Conservation (phyloP, 2,888 invertebrate genomes). For the Mystacides longicornis region DNA sequence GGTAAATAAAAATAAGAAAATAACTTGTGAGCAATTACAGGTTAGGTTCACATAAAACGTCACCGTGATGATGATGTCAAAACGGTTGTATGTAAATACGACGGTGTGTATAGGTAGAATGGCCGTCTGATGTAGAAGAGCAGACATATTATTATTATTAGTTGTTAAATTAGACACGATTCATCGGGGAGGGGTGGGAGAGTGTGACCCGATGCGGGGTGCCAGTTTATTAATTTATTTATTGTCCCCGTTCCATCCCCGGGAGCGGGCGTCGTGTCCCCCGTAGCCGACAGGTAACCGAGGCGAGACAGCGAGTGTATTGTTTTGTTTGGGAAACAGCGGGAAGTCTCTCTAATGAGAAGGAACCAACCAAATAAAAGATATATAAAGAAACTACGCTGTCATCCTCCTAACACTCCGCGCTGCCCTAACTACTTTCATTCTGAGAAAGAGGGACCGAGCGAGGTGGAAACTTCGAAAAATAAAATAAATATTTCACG, state of each 20-base stretch:
- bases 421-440: too few relatives aligned
- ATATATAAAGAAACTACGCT: constrained; percentile 1
- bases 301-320: constrained; percentile 1
- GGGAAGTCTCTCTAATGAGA: constrained; percentile 16
- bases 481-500: too few relatives aligned
- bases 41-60: too few relatives aligned
- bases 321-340: constrained; percentile 9
- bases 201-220: constrained; percentile 4
- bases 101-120: too few relatives aligned
- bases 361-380: constrained; percentile 1
- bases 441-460: too few relatives aligned
- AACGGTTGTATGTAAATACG: too few relatives aligned
- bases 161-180: not conserved
- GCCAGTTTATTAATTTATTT: constrained; percentile 7
- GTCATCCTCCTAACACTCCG: not conserved
- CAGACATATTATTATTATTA: not conserved
- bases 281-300: not conserved
- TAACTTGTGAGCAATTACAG: too few relatives aligned
- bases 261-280: not conserved
- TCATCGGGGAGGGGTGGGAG: not conserved
- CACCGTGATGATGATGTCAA: too few relatives aligned
- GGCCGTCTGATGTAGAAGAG: not conserved
- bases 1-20: too few relatives aligned
- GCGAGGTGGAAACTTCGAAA: too few relatives aligned
- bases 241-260: not conserved